Evolutionary conservation across 2,113 vertebrate species (phyloP).

Genomic region (Tyrannus savana): DNA sequence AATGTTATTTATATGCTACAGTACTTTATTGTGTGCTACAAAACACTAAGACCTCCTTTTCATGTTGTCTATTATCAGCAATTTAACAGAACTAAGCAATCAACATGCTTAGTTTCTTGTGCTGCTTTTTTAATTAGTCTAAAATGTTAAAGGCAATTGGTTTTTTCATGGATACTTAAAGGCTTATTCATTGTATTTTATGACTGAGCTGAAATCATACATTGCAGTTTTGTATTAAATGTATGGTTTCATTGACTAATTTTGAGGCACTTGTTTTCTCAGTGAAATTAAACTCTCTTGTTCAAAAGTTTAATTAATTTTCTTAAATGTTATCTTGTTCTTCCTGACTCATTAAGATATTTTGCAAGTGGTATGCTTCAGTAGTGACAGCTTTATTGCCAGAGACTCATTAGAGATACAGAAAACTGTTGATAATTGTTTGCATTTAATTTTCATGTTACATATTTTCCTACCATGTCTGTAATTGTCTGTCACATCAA

Average conservation of each 20-base stretch:
- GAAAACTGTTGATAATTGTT: slow-evolving; percentile 1
- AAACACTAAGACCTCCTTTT: slow-evolving; percentile 5
- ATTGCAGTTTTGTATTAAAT: neutral
- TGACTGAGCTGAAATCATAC: neutral
- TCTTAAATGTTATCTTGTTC: neutral
- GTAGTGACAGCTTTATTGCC: slow-evolving; percentile 8
- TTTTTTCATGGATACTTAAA: slow-evolving; percentile 39
- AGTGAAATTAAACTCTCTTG: slow-evolving; percentile 5
- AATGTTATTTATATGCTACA: slow-evolving; percentile 5
- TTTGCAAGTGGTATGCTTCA: slow-evolving; percentile 8
- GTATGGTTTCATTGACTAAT: slow-evolving; percentile 4
- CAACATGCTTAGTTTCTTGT: neutral
- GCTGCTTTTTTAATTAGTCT: slow-evolving; percentile 15
- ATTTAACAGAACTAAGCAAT: slow-evolving; percentile 23
- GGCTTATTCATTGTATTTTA: slow-evolving; percentile 14
- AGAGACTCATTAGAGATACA: neutral
- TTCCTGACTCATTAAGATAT: neutral
- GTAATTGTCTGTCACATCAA: neutral
- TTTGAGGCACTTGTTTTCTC: slow-evolving; percentile 8
- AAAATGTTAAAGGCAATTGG: slow-evolving; percentile 26
- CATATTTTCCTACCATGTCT: neutral
- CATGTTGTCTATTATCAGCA: neutral
- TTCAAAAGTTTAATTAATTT: slow-evolving; percentile 33
- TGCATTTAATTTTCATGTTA: slow-evolving; percentile 31
- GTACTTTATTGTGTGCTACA: neutral